Base-by-base conservation (phyloP, 2,113 vertebrate genomes). In the Natator depressus region DNA sequence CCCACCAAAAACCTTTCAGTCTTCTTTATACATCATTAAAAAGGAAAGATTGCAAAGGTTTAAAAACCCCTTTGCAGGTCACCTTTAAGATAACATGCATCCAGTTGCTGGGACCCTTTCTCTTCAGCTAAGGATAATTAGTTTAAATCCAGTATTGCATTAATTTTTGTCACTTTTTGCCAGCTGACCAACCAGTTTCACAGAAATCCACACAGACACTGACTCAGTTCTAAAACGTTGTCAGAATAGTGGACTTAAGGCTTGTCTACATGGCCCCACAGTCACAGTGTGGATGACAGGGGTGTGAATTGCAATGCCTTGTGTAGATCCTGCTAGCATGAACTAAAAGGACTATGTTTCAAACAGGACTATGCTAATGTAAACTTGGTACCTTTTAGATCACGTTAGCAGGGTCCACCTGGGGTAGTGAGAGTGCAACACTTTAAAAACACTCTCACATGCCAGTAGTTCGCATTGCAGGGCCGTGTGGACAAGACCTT, bases 101-200 rank as follows among this genome's bases (percentile, higher is more conserved):
- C 80, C 79, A 88, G 62, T n/a, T 94, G 90, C 65, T 85, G 81
- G 95, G 95, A 95, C 91, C 75, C 75, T 81, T 82, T 54, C 38
- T 92, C 90, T 87, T 75, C 90, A 79, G 3, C 20, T 42, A 42
- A 42, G 38, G 72, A 75, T 42, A 89, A 82, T 90, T 90, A 72
- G 86, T 91, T 95, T 80, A 88, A 93, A 84, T 5, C 0, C 0
- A 57, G 53, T 22, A 65, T 85, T 94, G 85, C 35, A 50, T 42
- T 19, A 35, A 27, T 86, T 95, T 88, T 89, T 84, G 38, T 87
- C 91, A 89, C 85, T 91, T 94, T 96, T 79, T 91, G 89, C 92
- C 85, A 85, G 19, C 90, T 83, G 38, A 80, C 89, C 55, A 38
- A 42, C 78, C 54, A 80, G 59, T 22, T 84, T 90, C 82, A 24